Base-by-base conservation (phyloP, 2,888 invertebrate species). In the Drosophila cognata region DNA sequence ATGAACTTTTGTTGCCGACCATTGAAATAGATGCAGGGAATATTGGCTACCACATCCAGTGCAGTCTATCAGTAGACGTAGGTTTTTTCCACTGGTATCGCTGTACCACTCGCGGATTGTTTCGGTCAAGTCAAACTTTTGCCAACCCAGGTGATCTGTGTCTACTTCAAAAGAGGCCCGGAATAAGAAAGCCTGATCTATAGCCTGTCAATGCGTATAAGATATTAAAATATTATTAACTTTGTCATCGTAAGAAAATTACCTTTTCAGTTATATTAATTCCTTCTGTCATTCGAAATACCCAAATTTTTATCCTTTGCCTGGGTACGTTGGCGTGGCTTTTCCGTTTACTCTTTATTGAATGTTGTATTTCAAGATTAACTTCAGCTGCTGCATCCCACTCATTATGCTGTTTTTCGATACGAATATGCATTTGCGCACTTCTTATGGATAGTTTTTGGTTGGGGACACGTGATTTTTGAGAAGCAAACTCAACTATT, bases 1-100 rank as follows among this genome's bases (percentile, higher is more conserved):
- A 10, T 51, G 52, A 10, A 51, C n/a, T 21, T 53, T 56, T 18
- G 61, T 63, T 18, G 61, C 35, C 5, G 86, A 33, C 35, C 68
- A 50, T 60, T 91, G 86, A 93, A 94, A 94, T 51, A 96, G 93
- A 82, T 95, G 95, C 88, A 97, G 94, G 79, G 96, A 95, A 91
- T 96, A 96, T 93, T 96, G 94, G 61, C 95, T 95, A 57, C 96
- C 95, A 93, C 97, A 97, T 66, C 97, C 97, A 84, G 96, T 96
- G 93, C 97, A 97, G 94, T 97, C 97, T 81, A 98, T 96, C 85
- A 98, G 94, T 67, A 98, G 94, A 63, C 96, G 95, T 83, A 98
- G 94, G 86, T 95, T 95, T 25, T 76, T 71, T 18, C 61, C 57
- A 10, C 52, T 74, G 18, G 52, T 36, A 59, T 81, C 76, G 18